Evolutionary conservation across 2,113 vertebrate species (phyloP).

Genomic region (Mormyrus lacerda): DNA sequence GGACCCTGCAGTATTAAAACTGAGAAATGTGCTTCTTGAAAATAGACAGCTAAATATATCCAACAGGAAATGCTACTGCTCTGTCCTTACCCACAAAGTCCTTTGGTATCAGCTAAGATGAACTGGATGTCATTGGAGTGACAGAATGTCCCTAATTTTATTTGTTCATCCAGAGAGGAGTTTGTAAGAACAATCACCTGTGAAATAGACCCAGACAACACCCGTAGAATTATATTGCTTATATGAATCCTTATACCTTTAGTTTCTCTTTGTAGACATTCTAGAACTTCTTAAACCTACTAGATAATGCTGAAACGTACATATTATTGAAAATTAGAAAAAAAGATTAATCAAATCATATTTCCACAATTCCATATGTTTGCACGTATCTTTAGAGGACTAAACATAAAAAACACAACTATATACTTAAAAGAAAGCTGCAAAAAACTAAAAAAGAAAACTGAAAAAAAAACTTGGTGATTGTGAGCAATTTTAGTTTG

Average conservation of each 20-base stretch:
- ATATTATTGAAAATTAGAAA: neutral
- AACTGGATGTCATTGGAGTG: slow-evolving; percentile 61
- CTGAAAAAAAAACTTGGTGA: neutral
- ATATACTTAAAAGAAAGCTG: neutral
- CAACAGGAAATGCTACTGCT: neutral
- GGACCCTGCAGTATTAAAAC: neutral
- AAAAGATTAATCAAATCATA: neutral
- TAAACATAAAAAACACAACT: neutral
- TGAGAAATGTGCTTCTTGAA: neutral
- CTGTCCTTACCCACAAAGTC: slow-evolving; percentile 74
- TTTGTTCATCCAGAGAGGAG: slow-evolving; percentile 74
- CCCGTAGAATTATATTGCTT: neutral
- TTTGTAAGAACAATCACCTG: slow-evolving; percentile 83
- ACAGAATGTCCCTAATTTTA: slow-evolving; percentile 63
- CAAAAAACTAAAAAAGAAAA: neutral
- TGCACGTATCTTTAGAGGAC: neutral
- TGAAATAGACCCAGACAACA: slow-evolving; percentile 3
- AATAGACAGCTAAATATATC: neutral
- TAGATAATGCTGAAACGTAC: neutral
- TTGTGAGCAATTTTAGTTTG: neutral
- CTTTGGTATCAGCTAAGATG: slow-evolving; percentile 70
- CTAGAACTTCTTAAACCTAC: neutral
- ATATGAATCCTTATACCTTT: neutral
- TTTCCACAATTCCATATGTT: neutral
- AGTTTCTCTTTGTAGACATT: neutral